A percentile compares a stretch with the other conserved stretches of the same genome.
phyloP scores from a whole-genome alignment of 2,888 invertebrate species.

The Acleris cristana region DNA sequence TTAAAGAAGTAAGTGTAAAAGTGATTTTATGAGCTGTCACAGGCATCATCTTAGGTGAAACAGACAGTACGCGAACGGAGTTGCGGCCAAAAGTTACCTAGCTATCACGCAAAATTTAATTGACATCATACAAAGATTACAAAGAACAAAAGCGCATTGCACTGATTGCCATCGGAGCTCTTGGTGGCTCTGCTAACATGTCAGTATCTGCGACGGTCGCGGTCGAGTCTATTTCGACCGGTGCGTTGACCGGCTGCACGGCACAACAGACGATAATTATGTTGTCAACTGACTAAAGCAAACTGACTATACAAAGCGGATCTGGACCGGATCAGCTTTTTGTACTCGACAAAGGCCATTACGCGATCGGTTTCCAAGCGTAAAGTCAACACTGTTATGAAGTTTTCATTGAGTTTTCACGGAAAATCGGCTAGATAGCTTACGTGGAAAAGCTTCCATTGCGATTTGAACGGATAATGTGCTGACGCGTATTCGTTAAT shows the following conservation, averaged over 20 bases:
- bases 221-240: conserved; percentile 56
- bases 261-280: conserved; percentile 72
- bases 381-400: conserved; percentile 79
- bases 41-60: no score
- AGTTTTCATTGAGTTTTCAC: conserved; percentile 75
- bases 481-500: conserved; percentile 72
- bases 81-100: no score
- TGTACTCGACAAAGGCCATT: conserved; percentile 78
- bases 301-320: conserved; percentile 74
- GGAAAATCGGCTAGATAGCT: conserved; percentile 64
- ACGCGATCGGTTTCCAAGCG: conserved; percentile 73
- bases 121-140: neutral
- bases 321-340: conserved; percentile 78
- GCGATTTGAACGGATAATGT: conserved; percentile 80
- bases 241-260: conserved; percentile 69
- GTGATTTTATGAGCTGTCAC: no score
- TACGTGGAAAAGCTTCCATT: conserved; percentile 70
- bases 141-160: conserved; percentile 3
- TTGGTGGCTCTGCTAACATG: conserved; percentile 28
- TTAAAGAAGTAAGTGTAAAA: no score
- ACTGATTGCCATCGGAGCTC: conserved; percentile 23
- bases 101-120: no score
- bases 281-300: conserved; percentile 77
- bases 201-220: conserved; percentile 37
- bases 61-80: no score